Evolutionary conservation across 1,140 invertebrate genomes (phyloP), one percentile per base, ranked within the genome.

Genomic region (Ganaspis sp.): DNA sequence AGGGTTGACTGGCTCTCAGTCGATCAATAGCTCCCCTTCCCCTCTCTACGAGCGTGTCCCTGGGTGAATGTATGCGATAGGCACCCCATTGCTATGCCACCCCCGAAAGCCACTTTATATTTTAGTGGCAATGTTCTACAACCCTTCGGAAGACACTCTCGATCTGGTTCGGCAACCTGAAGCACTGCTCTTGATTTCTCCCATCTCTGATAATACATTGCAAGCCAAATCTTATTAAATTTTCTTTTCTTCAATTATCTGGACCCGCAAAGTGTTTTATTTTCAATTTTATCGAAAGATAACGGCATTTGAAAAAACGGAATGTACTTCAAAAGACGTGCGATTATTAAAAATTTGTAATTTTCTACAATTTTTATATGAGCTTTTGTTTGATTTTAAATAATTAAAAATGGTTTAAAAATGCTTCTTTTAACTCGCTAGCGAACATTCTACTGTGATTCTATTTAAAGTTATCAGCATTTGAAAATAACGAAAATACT

Each of bases 71-170:
- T 84, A 86, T 85, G 84, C 84, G 87, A 88, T 90, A 89, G 86
- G 85, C 86, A 87, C 85, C 87, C 87, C 81, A 88, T 88, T 89
- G 88, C 88, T 88, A 89, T 88, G 87, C 87, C 84, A 88, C 85
- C 85, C 72, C 87, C 84, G 77, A 87, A 89, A 89, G 85, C 86
- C 88, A 90, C 89, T 90, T 90, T 89, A 90, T 90, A 90, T 90
- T 90, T 90, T 89, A 90, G 89, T 89, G 87, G 86, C 86, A 88
- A 86, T 89, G 88, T 90, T 89, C 84, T 89, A 89, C 88, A 89
- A 88, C 87, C 87, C 87, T 87, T 86, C 76, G 81, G 82, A 87
- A 85, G 83, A 89, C 86, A 86, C 85, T 78, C 76, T 84, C 81
- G 84, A 84, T 83, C 78, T 80, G 81, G 70, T 74, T 81, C 69